Base-by-base conservation (phyloP, 1,140 invertebrate species). In the Caenorhabditis briggsae region DNA sequence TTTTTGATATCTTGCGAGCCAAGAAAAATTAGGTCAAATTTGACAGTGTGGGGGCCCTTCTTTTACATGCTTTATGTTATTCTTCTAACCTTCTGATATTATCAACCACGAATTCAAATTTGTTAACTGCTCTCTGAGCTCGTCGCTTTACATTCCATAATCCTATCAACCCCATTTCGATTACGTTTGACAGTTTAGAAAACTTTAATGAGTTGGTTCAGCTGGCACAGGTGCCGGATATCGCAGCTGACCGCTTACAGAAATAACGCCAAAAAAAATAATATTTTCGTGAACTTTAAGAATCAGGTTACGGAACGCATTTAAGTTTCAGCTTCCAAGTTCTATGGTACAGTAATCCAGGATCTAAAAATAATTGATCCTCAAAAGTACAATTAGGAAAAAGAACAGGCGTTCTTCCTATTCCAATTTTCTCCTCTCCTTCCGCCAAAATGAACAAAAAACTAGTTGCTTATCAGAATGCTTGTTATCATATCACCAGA, bases 51-150 rank as follows among this genome's bases (percentile, higher is more conserved):
- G 33, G 33, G 33, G 33, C 33, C 33, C 33, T 2, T 33, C 33
- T 33, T 2, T 2, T 33, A 33, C 33, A 33, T 1, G 33, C 33
- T 33, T 33, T 1, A 33, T 3, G 33, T 33, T 33, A 33, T n/a
- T n/a, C n/a, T n/a, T n/a, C 33, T 16, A 55, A 85, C 84, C 84
- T 74, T 50, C 65, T 41, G 23, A 64, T 59, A 43, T 85, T 85
- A 53, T 85, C 53, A 41, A 78, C 48, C 2, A 74, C 65, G n/a
- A 48, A 43, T 46, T 85, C 58, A 74, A 85, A 85, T 25, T 70
- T 85, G 20, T 23, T 74, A n/a, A 50, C 25, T 16, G 61, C 50
- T n/a, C 16, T 33, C 48, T 78, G 46, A 23, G 84, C 84, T 9
- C 33, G 48, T 56, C 84, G 84, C 16, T 65, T 64, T 53, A 53